Conservation (phyloP, 1,140 invertebrate genomes). For the Cotesia glomerata region DNA sequence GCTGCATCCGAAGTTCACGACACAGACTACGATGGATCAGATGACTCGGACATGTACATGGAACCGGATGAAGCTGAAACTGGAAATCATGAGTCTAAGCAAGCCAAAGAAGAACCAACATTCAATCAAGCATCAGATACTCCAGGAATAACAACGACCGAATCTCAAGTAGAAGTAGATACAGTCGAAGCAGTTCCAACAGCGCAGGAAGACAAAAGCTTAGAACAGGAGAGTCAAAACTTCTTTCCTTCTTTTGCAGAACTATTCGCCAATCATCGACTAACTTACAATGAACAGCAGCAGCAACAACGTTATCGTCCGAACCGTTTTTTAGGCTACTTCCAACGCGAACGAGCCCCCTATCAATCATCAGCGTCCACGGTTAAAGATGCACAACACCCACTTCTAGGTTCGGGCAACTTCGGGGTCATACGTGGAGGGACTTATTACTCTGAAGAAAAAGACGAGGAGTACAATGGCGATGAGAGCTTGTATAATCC, state of each 20-base stretch:
- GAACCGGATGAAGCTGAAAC: conserved; percentile 53
- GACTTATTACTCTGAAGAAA: conserved; percentile 76
- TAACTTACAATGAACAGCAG: conserved; percentile 54
- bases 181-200: conserved; percentile 17
- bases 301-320: conserved; percentile 55
- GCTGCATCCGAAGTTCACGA: conserved; percentile 50
- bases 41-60: conserved; percentile 62
- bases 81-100: conserved; percentile 9
- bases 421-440: conserved; percentile 87
- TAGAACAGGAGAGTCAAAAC: conserved; percentile 59
- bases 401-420: conserved; percentile 82
- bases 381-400: conserved; percentile 48
- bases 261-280: conserved; percentile 56
- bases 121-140: neutral
- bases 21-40: conserved; percentile 50
- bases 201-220: conserved; percentile 47
- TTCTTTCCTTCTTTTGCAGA: conserved; percentile 65
- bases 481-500: conserved; percentile 64
- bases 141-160: neutral
- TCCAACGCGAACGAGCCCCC: conserved; percentile 51
- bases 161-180: neutral
- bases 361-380: conserved; percentile 45
- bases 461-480: conserved; percentile 61
- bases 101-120: neutral
- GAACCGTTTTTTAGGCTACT: conserved; percentile 58